phyloP scores from a whole-genome alignment of 2,888 invertebrate genomes.

The Archips xylosteana region DNA sequence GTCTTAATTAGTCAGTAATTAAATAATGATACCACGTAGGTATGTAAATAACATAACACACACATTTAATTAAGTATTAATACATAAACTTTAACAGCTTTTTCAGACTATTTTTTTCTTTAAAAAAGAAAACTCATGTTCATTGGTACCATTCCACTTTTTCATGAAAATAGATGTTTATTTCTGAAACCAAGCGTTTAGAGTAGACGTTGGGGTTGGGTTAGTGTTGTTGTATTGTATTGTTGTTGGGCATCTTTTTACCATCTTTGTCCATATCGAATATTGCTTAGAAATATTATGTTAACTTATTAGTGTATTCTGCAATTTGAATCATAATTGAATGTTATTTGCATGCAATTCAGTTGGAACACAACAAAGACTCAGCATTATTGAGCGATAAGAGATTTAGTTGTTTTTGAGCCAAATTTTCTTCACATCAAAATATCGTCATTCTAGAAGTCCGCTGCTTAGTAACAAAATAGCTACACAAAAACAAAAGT shows the following conservation, averaged over 20 bases:
- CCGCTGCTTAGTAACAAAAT: background rate
- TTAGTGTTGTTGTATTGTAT: too few relatives aligned
- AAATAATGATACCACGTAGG: background rate
- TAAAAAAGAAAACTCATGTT: too few relatives aligned
- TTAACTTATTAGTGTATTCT: constrained; percentile 28
- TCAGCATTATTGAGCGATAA: constrained; percentile 13
- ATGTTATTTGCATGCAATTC: constrained; percentile 18
- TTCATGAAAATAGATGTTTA: background rate
- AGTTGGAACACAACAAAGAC: constrained; percentile 3
- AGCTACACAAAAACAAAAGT: background rate
- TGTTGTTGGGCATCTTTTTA: background rate
- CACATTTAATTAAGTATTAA: too few relatives aligned
- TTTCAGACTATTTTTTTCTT: too few relatives aligned
- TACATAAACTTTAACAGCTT: too few relatives aligned
- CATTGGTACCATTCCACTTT: background rate
- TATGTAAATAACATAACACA: too few relatives aligned
- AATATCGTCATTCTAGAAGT: background rate
- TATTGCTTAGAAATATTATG: constrained; percentile 18
- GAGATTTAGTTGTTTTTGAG: constrained; percentile 10
- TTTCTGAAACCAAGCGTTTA: constrained; percentile 21
- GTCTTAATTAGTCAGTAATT: constrained; percentile 6
- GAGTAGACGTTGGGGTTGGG: background rate
- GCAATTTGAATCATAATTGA: constrained; percentile 15
- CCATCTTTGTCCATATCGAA: constrained; percentile 28
- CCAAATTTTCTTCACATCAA: constrained; percentile 25